These are phyloP conservation scores for Leucopsar rothschildi DNA, from an alignment of 2,113 vertebrate genomes.

Conservation along the genomic window DNA sequence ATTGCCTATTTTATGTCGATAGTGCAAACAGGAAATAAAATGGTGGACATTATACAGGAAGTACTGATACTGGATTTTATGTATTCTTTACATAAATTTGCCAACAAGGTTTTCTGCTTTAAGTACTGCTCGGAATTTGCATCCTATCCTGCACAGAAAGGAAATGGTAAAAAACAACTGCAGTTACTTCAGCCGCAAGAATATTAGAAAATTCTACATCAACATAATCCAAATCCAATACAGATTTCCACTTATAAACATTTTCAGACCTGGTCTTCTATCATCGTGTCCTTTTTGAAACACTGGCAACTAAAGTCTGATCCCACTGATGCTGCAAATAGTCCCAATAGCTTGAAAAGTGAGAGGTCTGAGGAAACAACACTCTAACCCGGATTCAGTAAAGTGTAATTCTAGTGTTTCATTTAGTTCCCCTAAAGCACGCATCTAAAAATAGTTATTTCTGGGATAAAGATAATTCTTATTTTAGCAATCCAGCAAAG, in stretches of 20 bases:
- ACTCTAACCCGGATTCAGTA: neutral
- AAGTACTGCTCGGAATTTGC: neutral
- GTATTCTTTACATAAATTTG: neutral
- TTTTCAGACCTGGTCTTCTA: neutral
- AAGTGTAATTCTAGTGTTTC: neutral
- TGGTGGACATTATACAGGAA: neutral
- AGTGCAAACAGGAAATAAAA: neutral
- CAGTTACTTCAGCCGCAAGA: neutral
- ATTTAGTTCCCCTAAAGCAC: neutral
- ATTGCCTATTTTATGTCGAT: neutral
- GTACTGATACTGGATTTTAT: neutral
- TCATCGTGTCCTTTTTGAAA: neutral
- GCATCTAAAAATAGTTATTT: neutral
- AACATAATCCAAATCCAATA: neutral
- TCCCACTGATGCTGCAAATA: neutral
- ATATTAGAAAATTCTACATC: neutral
- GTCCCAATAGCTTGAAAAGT: neutral
- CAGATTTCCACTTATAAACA: neutral
- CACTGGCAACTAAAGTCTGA: neutral
- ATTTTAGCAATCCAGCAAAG: neutral
- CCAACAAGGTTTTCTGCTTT: neutral
- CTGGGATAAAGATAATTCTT: neutral
- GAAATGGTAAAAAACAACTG: neutral
- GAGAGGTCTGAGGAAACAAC: neutral
- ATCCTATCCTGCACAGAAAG: rapidly evolving